Evolutionary conservation across 1,140 invertebrate genomes (phyloP).

Genomic region (Drosophila triauraria): DNA sequence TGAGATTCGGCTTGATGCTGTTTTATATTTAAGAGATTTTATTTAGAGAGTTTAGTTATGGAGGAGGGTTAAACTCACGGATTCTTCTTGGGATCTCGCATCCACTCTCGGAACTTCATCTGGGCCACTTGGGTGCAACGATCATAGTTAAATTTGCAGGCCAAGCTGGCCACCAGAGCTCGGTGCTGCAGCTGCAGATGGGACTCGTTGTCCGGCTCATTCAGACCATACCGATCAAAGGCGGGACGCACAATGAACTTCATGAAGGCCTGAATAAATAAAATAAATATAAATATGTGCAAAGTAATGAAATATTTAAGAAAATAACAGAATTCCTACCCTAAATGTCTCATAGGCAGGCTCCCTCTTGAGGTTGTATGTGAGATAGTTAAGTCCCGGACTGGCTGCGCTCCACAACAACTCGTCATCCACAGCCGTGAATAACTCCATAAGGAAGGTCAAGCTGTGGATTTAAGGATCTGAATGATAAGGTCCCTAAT

Average conservation of each 20-base stretch:
- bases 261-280: slow-evolving; percentile 72
- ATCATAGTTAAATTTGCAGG: slow-evolving; percentile 86
- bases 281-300: neutral
- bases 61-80: slow-evolving; percentile 56
- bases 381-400: slow-evolving; percentile 76
- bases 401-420: slow-evolving; percentile 76
- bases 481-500: too few relatives aligned
- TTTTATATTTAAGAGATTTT: neutral
- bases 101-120: slow-evolving; percentile 85
- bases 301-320: neutral
- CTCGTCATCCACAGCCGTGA: slow-evolving; percentile 67
- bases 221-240: slow-evolving; percentile 82
- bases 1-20: slow-evolving; percentile 86
- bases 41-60: neutral
- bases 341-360: slow-evolving; percentile 83
- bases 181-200: slow-evolving; percentile 86
- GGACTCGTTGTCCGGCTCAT: slow-evolving; percentile 79
- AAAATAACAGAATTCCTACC: slow-evolving; percentile 33
- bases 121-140: slow-evolving; percentile 85
- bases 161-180: slow-evolving; percentile 85
- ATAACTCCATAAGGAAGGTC: slow-evolving; percentile 81
- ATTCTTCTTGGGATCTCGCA: slow-evolving; percentile 66
- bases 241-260: slow-evolving; percentile 76
- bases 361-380: slow-evolving; percentile 76
- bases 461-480: slow-evolving; percentile 70